Evolutionary conservation across 2,113 vertebrate species (phyloP).

Genomic region (Entelurus aequoreus): DNA sequence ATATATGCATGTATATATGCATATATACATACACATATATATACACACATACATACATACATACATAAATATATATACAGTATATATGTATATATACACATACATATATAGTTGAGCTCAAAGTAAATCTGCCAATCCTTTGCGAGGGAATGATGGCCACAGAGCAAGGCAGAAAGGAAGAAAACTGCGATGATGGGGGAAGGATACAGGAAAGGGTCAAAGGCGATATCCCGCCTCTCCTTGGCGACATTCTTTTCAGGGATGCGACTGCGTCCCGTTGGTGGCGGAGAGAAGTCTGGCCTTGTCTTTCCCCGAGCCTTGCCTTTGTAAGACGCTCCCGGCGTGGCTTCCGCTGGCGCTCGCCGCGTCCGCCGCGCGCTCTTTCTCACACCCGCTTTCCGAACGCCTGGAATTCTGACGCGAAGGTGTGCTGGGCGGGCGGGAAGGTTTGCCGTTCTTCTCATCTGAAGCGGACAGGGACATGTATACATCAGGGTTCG

Average conservation of each 20-base stretch:
- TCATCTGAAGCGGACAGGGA: slow-evolving; percentile 66
- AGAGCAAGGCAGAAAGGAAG: not conserved
- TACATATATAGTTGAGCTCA: not conserved
- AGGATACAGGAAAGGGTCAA: slow-evolving; percentile 30
- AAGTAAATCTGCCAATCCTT: slow-evolving; percentile 28
- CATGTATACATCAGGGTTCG: not conserved
- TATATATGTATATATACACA: no score
- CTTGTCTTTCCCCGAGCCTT: slow-evolving; percentile 82
- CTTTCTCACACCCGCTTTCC: slow-evolving; percentile 64
- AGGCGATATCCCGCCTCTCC: slow-evolving; percentile 33
- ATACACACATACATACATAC: no score
- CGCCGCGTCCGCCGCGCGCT: slow-evolving; percentile 30
- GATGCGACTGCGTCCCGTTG: slow-evolving; percentile 82
- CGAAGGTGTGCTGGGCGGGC: slow-evolving; percentile 72
- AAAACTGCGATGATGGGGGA: slow-evolving; percentile 23
- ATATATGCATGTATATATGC: no score
- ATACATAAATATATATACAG: no score
- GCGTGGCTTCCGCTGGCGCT: slow-evolving; percentile 34
- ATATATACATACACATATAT: no score
- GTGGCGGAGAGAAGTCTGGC: slow-evolving; percentile 78
- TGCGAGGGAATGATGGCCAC: slow-evolving; percentile 17
- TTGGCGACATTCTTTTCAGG: slow-evolving; percentile 63
- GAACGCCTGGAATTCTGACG: slow-evolving; percentile 77
- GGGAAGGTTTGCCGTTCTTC: slow-evolving; percentile 81
- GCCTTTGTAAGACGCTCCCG: slow-evolving; percentile 66